A percentile compares a stretch with the other conserved stretches of the same genome.
Evolutionary conservation across 2,797 vertebrate genomes (phyloP).

Genomic region (Gymnoscopelus microlampas): DNA sequence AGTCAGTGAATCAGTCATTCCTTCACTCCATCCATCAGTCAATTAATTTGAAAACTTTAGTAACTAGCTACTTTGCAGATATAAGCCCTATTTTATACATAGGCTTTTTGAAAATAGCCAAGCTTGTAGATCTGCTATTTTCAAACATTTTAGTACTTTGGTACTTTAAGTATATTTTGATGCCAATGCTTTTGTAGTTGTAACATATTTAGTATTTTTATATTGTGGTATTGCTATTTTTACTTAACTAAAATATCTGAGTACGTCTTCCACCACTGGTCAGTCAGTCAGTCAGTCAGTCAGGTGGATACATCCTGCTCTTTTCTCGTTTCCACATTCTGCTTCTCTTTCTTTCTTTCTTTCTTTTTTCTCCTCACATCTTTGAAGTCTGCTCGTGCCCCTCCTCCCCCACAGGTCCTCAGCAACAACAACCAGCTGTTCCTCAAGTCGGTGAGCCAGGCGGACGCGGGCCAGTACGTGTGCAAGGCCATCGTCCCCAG

Average conservation of each 20-base stretch:
- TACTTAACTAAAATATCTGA: too few relatives aligned
- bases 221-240: not conserved
- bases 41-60: too few relatives aligned
- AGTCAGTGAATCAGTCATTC: too few relatives aligned
- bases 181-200: too few relatives aligned
- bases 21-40: not conserved
- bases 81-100: too few relatives aligned
- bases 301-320: too few relatives aligned
- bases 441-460: conserved; percentile 89
- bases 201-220: too few relatives aligned
- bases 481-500: conserved; percentile 94
- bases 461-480: conserved; percentile 89
- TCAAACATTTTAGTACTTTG: too few relatives aligned
- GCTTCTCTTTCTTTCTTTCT: not conserved
- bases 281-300: conserved; percentile 6
- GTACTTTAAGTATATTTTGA: too few relatives aligned
- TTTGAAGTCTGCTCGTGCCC: conserved; percentile 4
- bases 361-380: conserved; percentile 31
- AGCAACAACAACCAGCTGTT: conserved; percentile 92
- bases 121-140: too few relatives aligned
- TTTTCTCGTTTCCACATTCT: not conserved
- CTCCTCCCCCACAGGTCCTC: conserved; percentile 81
- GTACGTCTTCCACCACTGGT: not conserved
- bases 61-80: too few relatives aligned
- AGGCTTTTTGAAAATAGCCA: too few relatives aligned